Evolutionary conservation across 2,888 invertebrate genomes (phyloP), one percentile per base, ranked within the genome.

Genomic region (Danaus chrysippus): DNA sequence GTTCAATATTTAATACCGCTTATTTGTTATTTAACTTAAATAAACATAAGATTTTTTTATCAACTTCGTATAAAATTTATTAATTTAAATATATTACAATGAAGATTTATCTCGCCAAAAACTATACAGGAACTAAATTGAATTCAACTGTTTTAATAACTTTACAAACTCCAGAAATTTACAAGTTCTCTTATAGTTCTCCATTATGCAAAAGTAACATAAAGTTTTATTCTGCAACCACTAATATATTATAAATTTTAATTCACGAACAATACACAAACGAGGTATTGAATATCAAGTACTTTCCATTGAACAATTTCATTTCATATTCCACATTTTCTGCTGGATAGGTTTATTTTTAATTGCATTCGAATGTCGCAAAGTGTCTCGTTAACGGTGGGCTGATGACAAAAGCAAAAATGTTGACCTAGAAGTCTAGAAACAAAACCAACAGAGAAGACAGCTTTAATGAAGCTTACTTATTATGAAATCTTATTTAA

Each of bases 371-470:
- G 58, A 54, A 66, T 61, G 61, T 56, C 59, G 59, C 46, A 55
- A 59, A 66, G 66, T 66, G 62, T 64, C 66, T 66, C 64, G 64
- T 66, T 66, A 66, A 64, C 61, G 59, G 58, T 53, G 64, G 64
- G 57, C 61, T 64, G 49, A 59, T 64, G 62, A 66, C 66, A 66
- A 66, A 66, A 66, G 64, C 66, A 64, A 56, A 60, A 56, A 54
- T 64, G 60, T 66, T 66, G 66, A 66, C 66, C 66, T 61, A 62
- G 59, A 66, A 66, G 57, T 64, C 64, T 64, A 66, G 64, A 66
- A 66, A 64, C 66, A 60, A 65, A 66, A 61, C 63, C 63, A 58
- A 63, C 66, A 62, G 57, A 64, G 44, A 56, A 61, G 43, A 52
- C 56, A 43, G 61, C 56, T 53, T 52, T 42, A 61, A 61, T 43